Base-by-base conservation (phyloP, 2,113 vertebrate genomes). In the Eleginops maclovinus region DNA sequence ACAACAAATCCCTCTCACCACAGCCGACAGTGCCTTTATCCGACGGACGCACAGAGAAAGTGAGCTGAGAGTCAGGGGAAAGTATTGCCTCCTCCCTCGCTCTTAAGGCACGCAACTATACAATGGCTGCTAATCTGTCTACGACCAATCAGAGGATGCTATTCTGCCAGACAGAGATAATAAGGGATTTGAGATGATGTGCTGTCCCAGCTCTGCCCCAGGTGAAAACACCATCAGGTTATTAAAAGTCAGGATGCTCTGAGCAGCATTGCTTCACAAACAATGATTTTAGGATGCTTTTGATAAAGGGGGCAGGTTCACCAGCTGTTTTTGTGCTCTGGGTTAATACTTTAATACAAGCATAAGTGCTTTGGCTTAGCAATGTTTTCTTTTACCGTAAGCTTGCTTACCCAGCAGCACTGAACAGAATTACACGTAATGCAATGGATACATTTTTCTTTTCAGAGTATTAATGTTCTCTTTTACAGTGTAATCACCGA, bases 91-190 rank as follows among this genome's bases (percentile, higher is more conserved):
- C 59, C 68, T 75, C 73, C 76, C 82, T 56, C 74, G 61, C 66
- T 70, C 84, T 41, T 41, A 19, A 9, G 26, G 71, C 75, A 65
- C 2, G 21, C 75, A 78, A 79, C 86, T 86, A 81, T 64, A 90
- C 72, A 86, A 85, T 65, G 67, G 83, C 84, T 77, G 74, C 71
- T 91, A 90, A 91, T 91, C 88, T 84, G 69, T 9, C 36, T 50
- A 55, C 11, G 73, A 87, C 92, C 90, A 93, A 93, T 93, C 91
- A 84, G 44, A 59, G 2, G 58, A 44, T 0, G 15, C 56, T 0
- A 44, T 68, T 68, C 69, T 54, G 66, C 70, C 24, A 72, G 76
- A 68, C 59, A 21, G 24, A 64, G 36, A 73, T 72, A 72, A 76
- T 56, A 51, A 40, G 59, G 69, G 78, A 86, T 87, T 87, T 59